phyloP scores from a whole-genome alignment of 2,888 invertebrate species.

The Noctua janthina region DNA sequence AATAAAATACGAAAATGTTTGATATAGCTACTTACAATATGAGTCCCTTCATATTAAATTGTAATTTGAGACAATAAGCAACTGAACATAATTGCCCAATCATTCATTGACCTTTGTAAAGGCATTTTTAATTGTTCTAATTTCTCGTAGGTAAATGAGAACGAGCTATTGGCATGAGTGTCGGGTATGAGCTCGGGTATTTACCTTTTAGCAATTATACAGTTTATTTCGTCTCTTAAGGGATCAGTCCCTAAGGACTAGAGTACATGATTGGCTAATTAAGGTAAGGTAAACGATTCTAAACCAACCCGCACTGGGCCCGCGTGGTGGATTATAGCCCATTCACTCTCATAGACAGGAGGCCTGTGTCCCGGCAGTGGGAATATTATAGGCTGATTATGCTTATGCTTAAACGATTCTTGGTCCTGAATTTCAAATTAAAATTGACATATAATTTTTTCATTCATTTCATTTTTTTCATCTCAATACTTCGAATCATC shows the following conservation, averaged over 20 bases:
- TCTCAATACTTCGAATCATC: no score
- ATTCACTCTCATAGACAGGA: no score
- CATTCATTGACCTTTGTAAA: background rate
- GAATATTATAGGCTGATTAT: no score
- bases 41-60: constrained; percentile 4
- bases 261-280: constrained; percentile 1
- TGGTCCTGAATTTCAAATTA: background rate
- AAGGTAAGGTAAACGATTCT: background rate
- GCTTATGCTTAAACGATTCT: background rate
- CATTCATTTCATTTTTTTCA: background rate
- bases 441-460: background rate
- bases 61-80: constrained; percentile 3
- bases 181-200: constrained; percentile 5
- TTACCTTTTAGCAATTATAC: constrained; percentile 24
- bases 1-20: background rate
- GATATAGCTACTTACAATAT: background rate
- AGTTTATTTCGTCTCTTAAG: background rate
- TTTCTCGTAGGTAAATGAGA: constrained; percentile 8
- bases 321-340: no score
- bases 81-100: constrained; percentile 2
- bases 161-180: constrained; percentile 22
- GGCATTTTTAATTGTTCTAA: constrained; percentile 30
- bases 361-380: no score
- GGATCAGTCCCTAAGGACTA: background rate
- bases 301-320: no score